These are phyloP conservation scores for Caenorhabditis latens DNA, from an alignment of 1,140 invertebrate species.

Conservation along the genomic window DNA sequence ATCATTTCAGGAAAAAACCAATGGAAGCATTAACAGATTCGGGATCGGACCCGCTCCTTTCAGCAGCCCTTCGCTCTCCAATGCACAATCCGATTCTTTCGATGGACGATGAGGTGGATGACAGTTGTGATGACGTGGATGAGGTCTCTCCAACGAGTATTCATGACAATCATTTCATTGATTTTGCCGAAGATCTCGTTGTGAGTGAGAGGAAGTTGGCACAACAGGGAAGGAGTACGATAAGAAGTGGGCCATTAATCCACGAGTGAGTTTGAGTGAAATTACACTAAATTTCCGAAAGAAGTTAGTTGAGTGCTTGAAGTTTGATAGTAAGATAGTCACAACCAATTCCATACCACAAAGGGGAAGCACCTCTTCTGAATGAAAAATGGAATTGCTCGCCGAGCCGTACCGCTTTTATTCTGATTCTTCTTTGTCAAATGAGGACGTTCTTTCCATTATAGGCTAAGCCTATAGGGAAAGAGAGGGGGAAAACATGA, in stretches of 20 bases:
- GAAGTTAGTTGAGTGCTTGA: not conserved
- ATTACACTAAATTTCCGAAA: not conserved
- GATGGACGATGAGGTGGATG: not conserved
- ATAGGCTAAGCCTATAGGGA: constrained; percentile 5
- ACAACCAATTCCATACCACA: no score
- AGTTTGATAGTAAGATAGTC: no score
- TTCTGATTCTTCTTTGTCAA: not conserved
- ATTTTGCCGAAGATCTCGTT: not conserved
- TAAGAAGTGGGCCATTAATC: not conserved
- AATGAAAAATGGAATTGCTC: not conserved
- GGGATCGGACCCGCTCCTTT: constrained; percentile 63
- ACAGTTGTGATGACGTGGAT: constrained; percentile 27
- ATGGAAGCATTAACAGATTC: constrained; percentile 42
- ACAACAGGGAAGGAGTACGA: constrained; percentile 44
- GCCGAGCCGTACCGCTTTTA: not conserved
- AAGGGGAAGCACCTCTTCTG: not conserved
- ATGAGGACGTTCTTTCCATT: not conserved
- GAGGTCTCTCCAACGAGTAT: constrained; percentile 9
- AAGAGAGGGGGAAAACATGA: constrained; percentile 34
- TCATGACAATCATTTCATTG: constrained; percentile 47
- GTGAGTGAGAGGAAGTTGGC: not conserved
- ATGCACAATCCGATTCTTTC: constrained; percentile 30
- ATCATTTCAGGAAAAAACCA: not conserved
- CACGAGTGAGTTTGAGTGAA: not conserved
- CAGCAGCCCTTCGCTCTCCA: constrained; percentile 56